Base-by-base conservation (phyloP, 2,888 invertebrate genomes). In the Drosophila infuscata region DNA sequence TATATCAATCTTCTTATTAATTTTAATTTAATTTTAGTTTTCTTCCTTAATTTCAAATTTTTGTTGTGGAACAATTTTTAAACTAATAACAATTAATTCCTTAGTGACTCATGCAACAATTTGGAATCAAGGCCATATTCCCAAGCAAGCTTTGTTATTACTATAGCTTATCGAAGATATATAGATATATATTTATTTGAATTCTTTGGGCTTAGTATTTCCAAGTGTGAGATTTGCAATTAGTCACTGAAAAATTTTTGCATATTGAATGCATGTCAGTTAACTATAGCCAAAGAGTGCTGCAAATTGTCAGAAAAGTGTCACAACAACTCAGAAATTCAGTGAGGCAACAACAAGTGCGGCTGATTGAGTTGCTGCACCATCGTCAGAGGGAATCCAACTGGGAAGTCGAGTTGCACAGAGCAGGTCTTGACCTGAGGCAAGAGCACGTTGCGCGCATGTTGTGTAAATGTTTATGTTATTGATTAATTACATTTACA, bases 401-500 rank as follows among this genome's bases (percentile, higher is more conserved):
- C 30, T 25, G 11, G 38, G 25, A 20, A 53, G 36, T n/a, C 33
- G 33, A 12, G 33, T 25, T 25, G 46, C 46, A 15, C 46, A 4
- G 35, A 35, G 33, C n/a, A 38, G 41, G 53, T 54, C 70, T 38
- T 32, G 58, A 51, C 48, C 11, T 46, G 43, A 53, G 56, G 32
- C 63, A 33, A n/a, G 25, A 38, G 38, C 54, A 36, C 35, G 52
- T 53, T 53, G 56, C 70, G 71, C 74, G 66, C 52, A 57, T 57
- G 71, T 65, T 82, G 83, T 81, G 83, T 79, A 86, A 84, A 83
- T 84, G 83, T 88, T 84, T 88, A 71, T 79, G 78, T 89, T 85
- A 89, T 90, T 88, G 88, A 88, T 88, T 90, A 90, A 90, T 90
- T 89, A 82, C 90, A 81, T 90, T 87, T 90, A 85, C 84, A 88